phyloP scores from a whole-genome alignment of 1,140 invertebrate species.

The Apocrypta bakeri region DNA sequence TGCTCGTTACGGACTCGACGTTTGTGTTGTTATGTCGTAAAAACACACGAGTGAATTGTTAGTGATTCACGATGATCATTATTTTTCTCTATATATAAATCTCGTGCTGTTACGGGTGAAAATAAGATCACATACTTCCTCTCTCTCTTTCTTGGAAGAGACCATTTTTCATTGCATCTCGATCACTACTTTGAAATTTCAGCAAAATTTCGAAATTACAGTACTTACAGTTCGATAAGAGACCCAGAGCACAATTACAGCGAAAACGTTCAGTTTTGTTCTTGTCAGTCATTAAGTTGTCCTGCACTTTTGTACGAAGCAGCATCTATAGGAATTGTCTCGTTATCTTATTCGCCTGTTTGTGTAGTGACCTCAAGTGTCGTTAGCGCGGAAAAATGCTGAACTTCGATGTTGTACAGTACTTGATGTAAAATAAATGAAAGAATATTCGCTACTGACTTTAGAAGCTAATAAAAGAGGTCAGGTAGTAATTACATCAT shows the following conservation, averaged over 20 bases:
- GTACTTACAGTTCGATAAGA: not conserved
- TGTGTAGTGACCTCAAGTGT: slow-evolving; percentile 9
- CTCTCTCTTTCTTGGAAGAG: not conserved
- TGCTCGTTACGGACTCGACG: not conserved
- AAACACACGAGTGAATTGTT: not conserved
- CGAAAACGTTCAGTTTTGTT: slow-evolving; percentile 62
- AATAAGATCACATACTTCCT: not conserved
- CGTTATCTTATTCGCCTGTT: not conserved
- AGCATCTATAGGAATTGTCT: not conserved
- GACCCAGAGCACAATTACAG: slow-evolving; percentile 60
- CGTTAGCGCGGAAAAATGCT: slow-evolving; percentile 33
- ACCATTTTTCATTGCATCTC: not conserved
- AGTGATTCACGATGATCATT: not conserved
- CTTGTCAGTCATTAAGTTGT: slow-evolving; percentile 58
- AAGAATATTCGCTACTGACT: not conserved
- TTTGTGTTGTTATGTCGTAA: not conserved
- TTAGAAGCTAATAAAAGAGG: slow-evolving; percentile 5
- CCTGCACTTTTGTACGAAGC: not conserved
- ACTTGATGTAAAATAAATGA: not conserved
- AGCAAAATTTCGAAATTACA: slow-evolving; percentile 16
- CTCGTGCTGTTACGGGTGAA: not conserved
- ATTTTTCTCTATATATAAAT: not conserved
- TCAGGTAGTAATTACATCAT: not conserved
- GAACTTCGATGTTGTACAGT: slow-evolving; percentile 11
- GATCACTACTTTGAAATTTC: slow-evolving; percentile 14